These are phyloP conservation scores for Mustela nigripes DNA, from an alignment of 2,113 vertebrate genomes.

Conservation along the genomic window DNA sequence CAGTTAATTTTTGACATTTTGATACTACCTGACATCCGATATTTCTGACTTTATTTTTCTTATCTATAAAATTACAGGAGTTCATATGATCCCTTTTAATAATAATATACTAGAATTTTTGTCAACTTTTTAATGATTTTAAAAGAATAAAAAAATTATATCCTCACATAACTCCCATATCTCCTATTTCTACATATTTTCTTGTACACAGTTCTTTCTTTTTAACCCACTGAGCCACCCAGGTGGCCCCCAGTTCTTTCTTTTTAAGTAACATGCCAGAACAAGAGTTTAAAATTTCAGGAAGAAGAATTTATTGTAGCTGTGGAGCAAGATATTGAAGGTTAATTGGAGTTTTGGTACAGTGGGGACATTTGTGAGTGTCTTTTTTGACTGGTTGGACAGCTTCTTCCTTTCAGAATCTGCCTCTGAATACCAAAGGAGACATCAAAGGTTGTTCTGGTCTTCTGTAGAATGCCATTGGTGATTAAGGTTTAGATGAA, in stretches of 20 bases:
- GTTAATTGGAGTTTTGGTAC: constrained; percentile 25
- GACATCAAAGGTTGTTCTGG: not conserved
- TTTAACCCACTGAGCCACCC: not conserved
- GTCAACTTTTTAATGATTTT: constrained; percentile 14
- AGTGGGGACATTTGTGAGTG: not conserved
- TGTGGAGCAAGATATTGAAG: not conserved
- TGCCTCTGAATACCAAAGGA: constrained; percentile 40
- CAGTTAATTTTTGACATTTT: not conserved
- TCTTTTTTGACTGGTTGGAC: not conserved
- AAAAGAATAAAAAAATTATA: constrained; percentile 41
- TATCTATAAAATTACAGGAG: not conserved
- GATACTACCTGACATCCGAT: not conserved
- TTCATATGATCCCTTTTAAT: not conserved
- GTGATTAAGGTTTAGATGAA: constrained; percentile 30
- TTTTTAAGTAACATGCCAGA: constrained; percentile 29
- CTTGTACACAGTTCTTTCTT: constrained; percentile 9
- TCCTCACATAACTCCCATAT: not conserved
- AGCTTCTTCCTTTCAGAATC: constrained; percentile 39
- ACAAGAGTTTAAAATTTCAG: not conserved
- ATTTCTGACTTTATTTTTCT: constrained; percentile 10
- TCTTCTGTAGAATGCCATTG: not conserved
- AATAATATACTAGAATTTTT: not conserved
- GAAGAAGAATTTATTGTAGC: not conserved
- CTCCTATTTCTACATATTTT: not conserved
- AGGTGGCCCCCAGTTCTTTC: not conserved